Percentiles rank a stretch among this genome's conserved stretches.
phyloP scores from a whole-genome alignment of 2,888 invertebrate species.

The Athalia cordata region DNA sequence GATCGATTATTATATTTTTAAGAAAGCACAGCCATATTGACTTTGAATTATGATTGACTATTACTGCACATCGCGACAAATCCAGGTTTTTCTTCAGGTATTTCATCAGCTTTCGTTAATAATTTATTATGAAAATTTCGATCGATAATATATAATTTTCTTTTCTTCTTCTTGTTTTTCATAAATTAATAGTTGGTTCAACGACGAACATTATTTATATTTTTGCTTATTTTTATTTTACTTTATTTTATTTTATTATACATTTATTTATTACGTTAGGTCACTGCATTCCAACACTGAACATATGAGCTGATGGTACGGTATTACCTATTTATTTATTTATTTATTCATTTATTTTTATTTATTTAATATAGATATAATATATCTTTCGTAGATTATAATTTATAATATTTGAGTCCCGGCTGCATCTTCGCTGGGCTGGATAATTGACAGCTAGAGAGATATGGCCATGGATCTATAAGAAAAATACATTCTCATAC shows the following conservation, averaged over 20 bases:
- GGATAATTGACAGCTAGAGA: slow-evolving; percentile 59
- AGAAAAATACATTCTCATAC: slow-evolving; percentile 54
- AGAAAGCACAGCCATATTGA: slow-evolving; percentile 60
- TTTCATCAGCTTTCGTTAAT: slow-evolving; percentile 53
- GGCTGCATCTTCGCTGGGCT: slow-evolving; percentile 61
- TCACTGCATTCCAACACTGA: slow-evolving; percentile 46
- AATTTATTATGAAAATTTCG: not conserved
- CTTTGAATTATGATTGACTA: slow-evolving; percentile 56
- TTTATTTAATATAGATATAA: slow-evolving; percentile 44
- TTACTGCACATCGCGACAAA: slow-evolving; percentile 35
- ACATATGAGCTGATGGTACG: slow-evolving; percentile 46
- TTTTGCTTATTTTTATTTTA: slow-evolving; percentile 38
- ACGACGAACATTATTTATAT: slow-evolving; percentile 43
- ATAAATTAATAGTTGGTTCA: not conserved
- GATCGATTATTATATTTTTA: slow-evolving; percentile 60
- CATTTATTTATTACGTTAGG: not conserved
- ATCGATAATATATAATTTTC: not conserved
- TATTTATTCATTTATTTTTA: slow-evolving; percentile 2
- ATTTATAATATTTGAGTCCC: slow-evolving; percentile 50
- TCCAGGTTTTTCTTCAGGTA: slow-evolving; percentile 39
- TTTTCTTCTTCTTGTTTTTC: not conserved
- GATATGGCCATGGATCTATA: slow-evolving; percentile 68
- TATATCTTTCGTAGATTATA: slow-evolving; percentile 49
- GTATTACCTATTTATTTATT: no score
- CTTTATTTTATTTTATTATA: not conserved